A percentile compares a stretch with the other conserved stretches of the same genome.
These are phyloP conservation scores for Troglohyphantes excavatus DNA, from an alignment of 2,888 invertebrate genomes.

Conservation along the genomic window DNA sequence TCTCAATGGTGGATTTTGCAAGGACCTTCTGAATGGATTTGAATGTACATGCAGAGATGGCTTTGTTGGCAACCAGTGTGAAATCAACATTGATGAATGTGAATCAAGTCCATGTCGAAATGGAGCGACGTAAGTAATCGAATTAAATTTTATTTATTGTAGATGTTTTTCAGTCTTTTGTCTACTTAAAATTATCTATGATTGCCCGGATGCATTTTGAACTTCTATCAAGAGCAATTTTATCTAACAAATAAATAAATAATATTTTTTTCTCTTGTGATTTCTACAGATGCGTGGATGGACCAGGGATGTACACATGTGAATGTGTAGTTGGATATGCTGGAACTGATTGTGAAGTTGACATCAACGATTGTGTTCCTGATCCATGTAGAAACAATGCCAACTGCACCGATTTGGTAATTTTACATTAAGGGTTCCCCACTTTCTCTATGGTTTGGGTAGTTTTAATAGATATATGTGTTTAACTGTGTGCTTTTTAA, in stretches of 20 bases:
- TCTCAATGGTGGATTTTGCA: conserved; percentile 90
- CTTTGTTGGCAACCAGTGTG: conserved; percentile 90
- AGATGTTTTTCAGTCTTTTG: no score
- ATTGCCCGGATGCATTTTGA: no score
- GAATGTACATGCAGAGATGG: conserved; percentile 90
- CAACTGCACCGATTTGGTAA: conserved; percentile 90
- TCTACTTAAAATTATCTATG: no score
- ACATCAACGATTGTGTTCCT: conserved; percentile 87
- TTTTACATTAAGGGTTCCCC: no score
- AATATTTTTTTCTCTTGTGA: no score
- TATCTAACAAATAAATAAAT: no score
- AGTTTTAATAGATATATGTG: no score
- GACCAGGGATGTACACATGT: conserved; percentile 87
- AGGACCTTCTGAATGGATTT: conserved; percentile 89
- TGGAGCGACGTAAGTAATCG: conserved; percentile 84
- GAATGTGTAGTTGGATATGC: conserved; percentile 88
- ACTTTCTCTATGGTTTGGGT: not conserved
- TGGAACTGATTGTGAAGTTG: conserved; percentile 86
- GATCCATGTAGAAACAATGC: conserved; percentile 74
- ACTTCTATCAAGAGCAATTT: no score
- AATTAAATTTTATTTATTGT: no score
- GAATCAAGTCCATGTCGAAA: conserved; percentile 90
- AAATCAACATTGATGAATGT: conserved; percentile 95
- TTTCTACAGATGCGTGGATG: conserved; percentile 82
- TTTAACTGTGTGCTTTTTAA: no score